Conservation (phyloP, 2,888 invertebrate genomes). For the Pomacea canaliculata region DNA sequence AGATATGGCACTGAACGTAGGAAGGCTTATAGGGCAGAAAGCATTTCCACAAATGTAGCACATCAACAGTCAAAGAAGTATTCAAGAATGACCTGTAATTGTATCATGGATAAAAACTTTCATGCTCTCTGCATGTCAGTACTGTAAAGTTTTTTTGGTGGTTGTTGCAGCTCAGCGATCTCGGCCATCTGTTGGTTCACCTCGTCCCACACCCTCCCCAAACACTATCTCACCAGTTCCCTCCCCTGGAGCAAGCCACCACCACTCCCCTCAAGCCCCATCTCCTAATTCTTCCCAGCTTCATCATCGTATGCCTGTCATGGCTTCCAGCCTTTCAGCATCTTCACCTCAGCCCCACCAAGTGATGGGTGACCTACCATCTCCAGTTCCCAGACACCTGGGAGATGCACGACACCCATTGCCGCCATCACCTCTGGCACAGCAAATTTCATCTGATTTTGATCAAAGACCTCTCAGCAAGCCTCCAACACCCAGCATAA, state of each 20-base stretch:
- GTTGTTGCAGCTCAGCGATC: constrained; percentile 21
- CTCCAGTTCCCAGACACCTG: constrained; percentile 4
- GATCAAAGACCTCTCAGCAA: constrained; percentile 17
- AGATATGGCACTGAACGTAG: too few relatives aligned
- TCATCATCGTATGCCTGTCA: constrained; percentile 18
- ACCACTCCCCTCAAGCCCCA: constrained; percentile 21
- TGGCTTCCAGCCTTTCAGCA: neutral
- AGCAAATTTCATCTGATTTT: constrained; percentile 15
- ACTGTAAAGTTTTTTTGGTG: neutral
- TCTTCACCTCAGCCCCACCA: constrained; percentile 1
- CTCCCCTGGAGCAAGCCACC: constrained; percentile 31
- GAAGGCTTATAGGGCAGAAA: too few relatives aligned
- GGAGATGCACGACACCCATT: neutral
- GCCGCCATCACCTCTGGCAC: constrained; percentile 8
- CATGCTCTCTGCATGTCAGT: too few relatives aligned
- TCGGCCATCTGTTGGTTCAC: constrained; percentile 27
- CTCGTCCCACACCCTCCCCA: constrained; percentile 32
- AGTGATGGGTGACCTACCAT: neutral
- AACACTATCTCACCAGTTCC: constrained; percentile 26
- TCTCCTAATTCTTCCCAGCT: constrained; percentile 10
- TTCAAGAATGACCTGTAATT: too few relatives aligned
- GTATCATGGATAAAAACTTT: too few relatives aligned
- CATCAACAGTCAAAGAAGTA: too few relatives aligned
- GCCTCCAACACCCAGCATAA: constrained; percentile 1
- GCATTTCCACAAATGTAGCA: too few relatives aligned